A percentile compares a stretch with the other conserved stretches of the same genome.
Conservation (phyloP, 2,888 invertebrate genomes). For the Erynnis tages region DNA sequence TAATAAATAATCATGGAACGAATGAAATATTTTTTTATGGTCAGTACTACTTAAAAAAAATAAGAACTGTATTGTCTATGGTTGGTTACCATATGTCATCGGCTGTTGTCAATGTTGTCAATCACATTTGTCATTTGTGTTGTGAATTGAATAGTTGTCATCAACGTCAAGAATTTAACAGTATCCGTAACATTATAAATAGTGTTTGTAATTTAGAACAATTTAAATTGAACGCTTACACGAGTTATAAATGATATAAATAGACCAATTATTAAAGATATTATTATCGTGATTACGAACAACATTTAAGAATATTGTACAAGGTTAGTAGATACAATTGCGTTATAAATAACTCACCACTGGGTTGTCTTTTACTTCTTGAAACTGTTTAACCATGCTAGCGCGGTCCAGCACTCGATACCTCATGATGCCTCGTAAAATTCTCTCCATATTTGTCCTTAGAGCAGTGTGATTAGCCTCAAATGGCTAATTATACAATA, state of each 20-base stretch:
- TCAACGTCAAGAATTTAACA: too few relatives aligned
- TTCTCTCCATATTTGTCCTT: slow-evolving; percentile 86
- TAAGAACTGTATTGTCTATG: too few relatives aligned
- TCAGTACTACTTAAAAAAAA: too few relatives aligned
- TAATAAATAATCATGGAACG: too few relatives aligned
- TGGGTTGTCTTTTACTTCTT: slow-evolving; percentile 93
- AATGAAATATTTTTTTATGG: too few relatives aligned
- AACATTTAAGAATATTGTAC: slow-evolving; percentile 17
- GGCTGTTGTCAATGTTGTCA: too few relatives aligned
- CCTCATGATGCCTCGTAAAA: slow-evolving; percentile 93
- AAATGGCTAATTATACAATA: slow-evolving; percentile 24
- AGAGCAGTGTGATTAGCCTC: slow-evolving; percentile 20
- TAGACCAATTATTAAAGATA: slow-evolving; percentile 10
- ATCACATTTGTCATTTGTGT: too few relatives aligned
- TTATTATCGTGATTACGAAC: neutral
- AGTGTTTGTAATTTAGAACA: too few relatives aligned
- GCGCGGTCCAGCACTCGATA: slow-evolving; percentile 91
- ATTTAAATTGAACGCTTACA: neutral
- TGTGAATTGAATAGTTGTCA: too few relatives aligned
- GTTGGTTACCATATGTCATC: too few relatives aligned
- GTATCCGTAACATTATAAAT: too few relatives aligned
- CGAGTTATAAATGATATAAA: slow-evolving; percentile 1
- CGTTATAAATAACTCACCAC: slow-evolving; percentile 81
- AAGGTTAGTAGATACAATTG: slow-evolving; percentile 40
- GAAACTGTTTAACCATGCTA: slow-evolving; percentile 95